Percentiles rank a stretch among this genome's conserved stretches.
Evolutionary conservation across 1,140 invertebrate species (phyloP).

Genomic region (Trinorchestia longiramus): DNA sequence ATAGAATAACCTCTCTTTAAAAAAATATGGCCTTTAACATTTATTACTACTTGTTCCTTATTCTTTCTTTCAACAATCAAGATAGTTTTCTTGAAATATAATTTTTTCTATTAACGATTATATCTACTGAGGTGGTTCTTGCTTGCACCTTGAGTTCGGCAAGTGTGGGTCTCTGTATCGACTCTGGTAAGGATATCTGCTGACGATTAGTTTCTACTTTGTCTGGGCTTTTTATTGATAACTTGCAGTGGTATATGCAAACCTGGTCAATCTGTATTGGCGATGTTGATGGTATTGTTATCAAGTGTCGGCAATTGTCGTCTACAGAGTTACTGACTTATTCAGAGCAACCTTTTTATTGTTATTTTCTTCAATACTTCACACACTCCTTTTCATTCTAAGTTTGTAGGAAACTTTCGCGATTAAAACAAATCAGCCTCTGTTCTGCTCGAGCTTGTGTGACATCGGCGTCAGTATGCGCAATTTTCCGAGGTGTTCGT

Average conservation of each 20-base stretch:
- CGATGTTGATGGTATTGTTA: neutral
- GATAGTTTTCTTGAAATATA: neutral
- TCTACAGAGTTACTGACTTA: neutral
- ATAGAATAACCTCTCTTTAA: too few species aligned
- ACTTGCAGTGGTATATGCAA: neutral
- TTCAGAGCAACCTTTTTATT: neutral
- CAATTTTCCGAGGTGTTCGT: too few species aligned
- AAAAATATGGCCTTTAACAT: too few species aligned
- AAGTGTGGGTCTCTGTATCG: neutral
- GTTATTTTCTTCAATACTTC: too few species aligned
- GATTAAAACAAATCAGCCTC: too few species aligned
- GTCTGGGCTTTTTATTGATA: neutral
- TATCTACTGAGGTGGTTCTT: too few species aligned
- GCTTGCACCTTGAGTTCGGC: too few species aligned
- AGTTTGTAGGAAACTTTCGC: too few species aligned
- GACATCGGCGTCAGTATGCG: too few species aligned
- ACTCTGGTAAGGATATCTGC: neutral
- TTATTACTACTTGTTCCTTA: neutral
- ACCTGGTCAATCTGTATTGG: neutral
- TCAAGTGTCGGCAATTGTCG: neutral
- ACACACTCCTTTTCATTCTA: too few species aligned
- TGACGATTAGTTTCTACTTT: neutral
- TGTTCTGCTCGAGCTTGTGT: too few species aligned
- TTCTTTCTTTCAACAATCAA: neutral
- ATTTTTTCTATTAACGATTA: neutral